Evolutionary conservation across 2,888 invertebrate species (phyloP), one percentile per base, ranked within the genome.

Genomic region (Pristionchus maxplancki): DNA sequence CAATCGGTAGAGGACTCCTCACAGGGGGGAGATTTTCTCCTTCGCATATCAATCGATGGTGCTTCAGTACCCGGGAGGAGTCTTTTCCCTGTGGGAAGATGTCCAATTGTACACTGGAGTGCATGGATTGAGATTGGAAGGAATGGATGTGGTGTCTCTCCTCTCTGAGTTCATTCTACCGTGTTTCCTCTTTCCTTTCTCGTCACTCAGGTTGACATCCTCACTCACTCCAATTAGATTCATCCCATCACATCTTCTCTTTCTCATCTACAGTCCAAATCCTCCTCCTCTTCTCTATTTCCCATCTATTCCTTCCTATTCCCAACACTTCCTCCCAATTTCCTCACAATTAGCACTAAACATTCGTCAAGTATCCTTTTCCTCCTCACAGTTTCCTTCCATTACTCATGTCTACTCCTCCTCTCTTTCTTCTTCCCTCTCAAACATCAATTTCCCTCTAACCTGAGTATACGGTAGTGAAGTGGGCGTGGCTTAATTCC

Each of bases 41-140:
- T n/a, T 50, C 50, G 15, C 24, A 40, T 28, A 82, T 48, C 50
- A 82, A 48, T 82, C 82, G 82, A 50, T 85, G 85, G 15, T 24
- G 17, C 6, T 37, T 48, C 8, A 85, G 64, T 5, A 85, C 85
- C 4, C 15, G 15, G 5, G 62, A 34, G 13, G 85, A 85, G n/a
- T 62, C n/a, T 17, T 85, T 48, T 28, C 85, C 85, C n/a, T 85
- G 37, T 17, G 62, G 58, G 44, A 85, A 85, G 20, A 85, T 85
- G 15, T 85, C 85, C 37, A 85, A n/a, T 48, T 85, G 44, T 24
- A 74, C 74, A 74, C 24, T 17, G 13, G 74, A 74, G 17, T 74
- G 24, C 74, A 74, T 74, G 9, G 64, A 64, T 9, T 28, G 28
- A 31, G 64, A 31, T 31, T 64, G 53, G 20, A 53, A 53, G 9